Evolutionary conservation across 2,797 vertebrate species (phyloP).

Genomic region (Phalanger gymnotis): DNA sequence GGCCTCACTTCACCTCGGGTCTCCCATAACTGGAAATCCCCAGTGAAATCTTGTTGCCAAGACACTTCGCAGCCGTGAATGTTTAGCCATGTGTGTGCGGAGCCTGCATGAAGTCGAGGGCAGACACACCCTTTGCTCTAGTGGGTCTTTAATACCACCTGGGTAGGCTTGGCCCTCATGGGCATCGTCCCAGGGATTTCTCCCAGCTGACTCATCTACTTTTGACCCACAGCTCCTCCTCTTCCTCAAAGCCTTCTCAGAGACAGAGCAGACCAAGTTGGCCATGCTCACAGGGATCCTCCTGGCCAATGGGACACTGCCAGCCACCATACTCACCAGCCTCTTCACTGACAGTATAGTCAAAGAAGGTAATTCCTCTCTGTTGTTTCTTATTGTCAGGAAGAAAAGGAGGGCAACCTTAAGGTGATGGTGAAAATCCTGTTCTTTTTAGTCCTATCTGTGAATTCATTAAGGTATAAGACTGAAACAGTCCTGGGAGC

Average conservation of each 20-base stretch:
- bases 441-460: neutral
- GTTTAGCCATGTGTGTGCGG: too few species aligned
- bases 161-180: neutral
- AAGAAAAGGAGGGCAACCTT: neutral
- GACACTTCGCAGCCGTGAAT: neutral
- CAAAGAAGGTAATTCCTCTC: slow-evolving; percentile 90
- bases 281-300: slow-evolving; percentile 93
- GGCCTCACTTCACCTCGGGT: neutral
- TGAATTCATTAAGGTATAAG: neutral
- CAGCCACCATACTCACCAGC: slow-evolving; percentile 91
- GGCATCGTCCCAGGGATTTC: neutral
- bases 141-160: neutral
- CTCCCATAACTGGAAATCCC: neutral
- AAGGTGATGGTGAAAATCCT: neutral
- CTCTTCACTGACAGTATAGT: slow-evolving; percentile 94
- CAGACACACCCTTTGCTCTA: neutral
- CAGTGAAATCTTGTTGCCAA: neutral
- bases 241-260: slow-evolving; percentile 95
- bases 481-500: neutral
- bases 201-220: slow-evolving; percentile 25
- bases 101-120: neutral
- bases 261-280: slow-evolving; percentile 93
- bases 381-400: neutral
- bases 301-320: slow-evolving; percentile 89
- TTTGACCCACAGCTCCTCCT: slow-evolving; percentile 89